These are phyloP conservation scores for Heteromormyrus szaboi DNA, from an alignment of 2,797 vertebrate species.

Conservation along the genomic window DNA sequence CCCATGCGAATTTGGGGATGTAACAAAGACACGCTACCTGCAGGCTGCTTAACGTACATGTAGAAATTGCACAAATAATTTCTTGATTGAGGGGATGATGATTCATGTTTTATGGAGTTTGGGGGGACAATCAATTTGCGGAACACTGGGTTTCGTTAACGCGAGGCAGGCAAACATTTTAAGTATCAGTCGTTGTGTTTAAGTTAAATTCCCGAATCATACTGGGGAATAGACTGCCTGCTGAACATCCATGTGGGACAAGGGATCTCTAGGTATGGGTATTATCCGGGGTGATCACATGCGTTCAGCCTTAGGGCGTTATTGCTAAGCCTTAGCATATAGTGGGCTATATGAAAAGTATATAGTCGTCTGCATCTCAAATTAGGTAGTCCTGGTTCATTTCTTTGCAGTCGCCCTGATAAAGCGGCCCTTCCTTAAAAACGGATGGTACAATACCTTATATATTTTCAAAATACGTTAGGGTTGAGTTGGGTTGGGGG, in stretches of 20 bases:
- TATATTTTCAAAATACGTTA: background rate
- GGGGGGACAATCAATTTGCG: background rate
- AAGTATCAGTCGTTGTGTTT: background rate
- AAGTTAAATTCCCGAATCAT: background rate
- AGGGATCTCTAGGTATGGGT: background rate
- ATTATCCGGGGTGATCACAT: background rate
- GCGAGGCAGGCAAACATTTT: background rate
- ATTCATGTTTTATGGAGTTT: conserved; percentile 8
- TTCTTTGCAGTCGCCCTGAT: background rate
- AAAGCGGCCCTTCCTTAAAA: background rate
- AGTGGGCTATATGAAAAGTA: background rate
- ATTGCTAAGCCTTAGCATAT: background rate
- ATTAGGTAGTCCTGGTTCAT: background rate
- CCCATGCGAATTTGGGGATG: background rate
- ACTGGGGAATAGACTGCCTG: background rate
- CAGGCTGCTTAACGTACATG: background rate
- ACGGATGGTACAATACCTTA: background rate
- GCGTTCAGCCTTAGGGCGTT: background rate
- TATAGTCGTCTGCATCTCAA: background rate
- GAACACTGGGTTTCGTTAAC: background rate
- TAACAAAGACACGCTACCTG: background rate
- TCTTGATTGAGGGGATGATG: background rate
- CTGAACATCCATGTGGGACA: background rate
- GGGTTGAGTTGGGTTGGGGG: too few species aligned
- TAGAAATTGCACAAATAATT: background rate